Percentiles rank a stretch among this genome's conserved stretches.
phyloP scores from a whole-genome alignment of 2,113 vertebrate species.

The Ginglymostoma cirratum region DNA sequence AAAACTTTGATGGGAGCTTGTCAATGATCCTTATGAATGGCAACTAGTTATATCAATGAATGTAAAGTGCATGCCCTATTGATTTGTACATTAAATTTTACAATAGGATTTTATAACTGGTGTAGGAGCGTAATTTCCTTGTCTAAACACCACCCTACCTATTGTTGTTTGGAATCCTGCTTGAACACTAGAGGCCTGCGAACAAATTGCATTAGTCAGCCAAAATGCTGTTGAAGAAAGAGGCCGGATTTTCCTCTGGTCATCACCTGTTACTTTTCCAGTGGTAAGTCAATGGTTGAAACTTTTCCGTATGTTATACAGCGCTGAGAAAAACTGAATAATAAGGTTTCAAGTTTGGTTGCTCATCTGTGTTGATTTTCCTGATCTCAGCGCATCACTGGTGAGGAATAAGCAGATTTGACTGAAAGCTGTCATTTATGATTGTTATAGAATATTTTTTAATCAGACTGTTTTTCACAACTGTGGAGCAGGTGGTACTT shows the following conservation, averaged over 20 bases:
- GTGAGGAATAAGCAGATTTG: background rate
- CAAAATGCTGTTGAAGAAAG: background rate
- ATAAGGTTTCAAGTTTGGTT: background rate
- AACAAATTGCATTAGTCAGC: background rate
- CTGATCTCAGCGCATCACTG: background rate
- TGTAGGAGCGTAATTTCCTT: background rate
- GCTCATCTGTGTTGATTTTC: background rate
- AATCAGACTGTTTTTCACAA: too few species aligned
- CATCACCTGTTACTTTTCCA: background rate
- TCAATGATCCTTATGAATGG: background rate
- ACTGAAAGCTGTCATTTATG: background rate
- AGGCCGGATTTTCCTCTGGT: background rate
- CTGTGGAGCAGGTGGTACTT: too few species aligned
- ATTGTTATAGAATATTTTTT: background rate
- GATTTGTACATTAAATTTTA: background rate
- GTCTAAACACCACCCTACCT: background rate
- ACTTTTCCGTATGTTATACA: background rate
- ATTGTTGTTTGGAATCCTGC: background rate
- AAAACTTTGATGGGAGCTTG: background rate
- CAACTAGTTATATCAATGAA: background rate
- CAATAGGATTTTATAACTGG: background rate
- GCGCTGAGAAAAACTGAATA: background rate
- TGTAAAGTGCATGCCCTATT: background rate
- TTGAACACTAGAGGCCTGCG: background rate
- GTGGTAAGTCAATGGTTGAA: background rate